Evolutionary conservation across 2,113 vertebrate species (phyloP), one percentile per base, ranked within the genome.

Genomic region (Turnix velox): DNA sequence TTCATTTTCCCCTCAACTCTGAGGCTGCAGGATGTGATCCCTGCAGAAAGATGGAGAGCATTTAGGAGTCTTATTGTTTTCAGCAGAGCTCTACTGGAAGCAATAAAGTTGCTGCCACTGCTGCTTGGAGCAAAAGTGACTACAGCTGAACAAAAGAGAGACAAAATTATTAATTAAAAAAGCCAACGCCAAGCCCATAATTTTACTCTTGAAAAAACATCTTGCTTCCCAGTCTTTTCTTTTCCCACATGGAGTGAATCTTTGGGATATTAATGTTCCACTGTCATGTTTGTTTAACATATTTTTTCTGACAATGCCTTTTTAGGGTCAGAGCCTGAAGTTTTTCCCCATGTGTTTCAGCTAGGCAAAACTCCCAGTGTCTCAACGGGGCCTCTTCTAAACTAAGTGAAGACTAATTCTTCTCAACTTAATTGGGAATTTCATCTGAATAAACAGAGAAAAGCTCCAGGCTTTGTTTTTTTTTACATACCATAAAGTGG

Each of bases 281-380:
- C 76, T 94, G 88, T 84, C 83, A 71, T 83, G 88, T 94, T 92
- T 88, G 80, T 92, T 95, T 94, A 92, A 82, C 74, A 4, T 62
- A 39, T 63, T 89, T 93, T 94, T 75, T 93, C 83, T 88, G 80
- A 92, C 86, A 84, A 39, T 94, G 90, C 86, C 87, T 95, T 92
- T 95, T 81, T 93, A 90, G 84, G 92, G 84, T 90, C 13, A 62
- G 68, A 95, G 89, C 88, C 81, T 94, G 73, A 93, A 81, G 80
- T 86, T 95, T 87, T 87, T 87, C 84, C 91, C 52, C 66, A 39
- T 89, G 91, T 84, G 81, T 92, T 95, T 91, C 77, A 59, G 46
- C 57, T 74, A 54, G 84, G 89, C 84, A 92, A 68, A 91, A 69
- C 58, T 96, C 81, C 63, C 90, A 90, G 42, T 48, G 65, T 87